phyloP scores from a whole-genome alignment of 2,113 vertebrate genomes.

The Girardinichthys multiradiatus region DNA sequence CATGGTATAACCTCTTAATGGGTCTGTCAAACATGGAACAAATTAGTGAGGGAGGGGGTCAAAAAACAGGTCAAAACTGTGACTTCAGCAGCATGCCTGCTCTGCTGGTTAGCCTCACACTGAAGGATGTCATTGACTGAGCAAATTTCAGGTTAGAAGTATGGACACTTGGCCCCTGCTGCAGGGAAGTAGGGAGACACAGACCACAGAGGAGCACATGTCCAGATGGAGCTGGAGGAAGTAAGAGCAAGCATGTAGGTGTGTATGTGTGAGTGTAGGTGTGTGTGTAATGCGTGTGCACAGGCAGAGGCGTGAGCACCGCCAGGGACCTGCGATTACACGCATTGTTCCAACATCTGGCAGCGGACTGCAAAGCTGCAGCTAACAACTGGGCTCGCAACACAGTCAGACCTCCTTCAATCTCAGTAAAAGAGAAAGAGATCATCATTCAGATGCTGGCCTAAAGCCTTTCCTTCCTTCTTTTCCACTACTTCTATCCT shows the following conservation, averaged over 20 bases:
- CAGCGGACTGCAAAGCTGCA: slow-evolving; percentile 53
- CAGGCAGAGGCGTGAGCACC: slow-evolving; percentile 56
- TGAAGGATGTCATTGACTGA: slow-evolving; percentile 32
- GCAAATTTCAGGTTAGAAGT: slow-evolving; percentile 26
- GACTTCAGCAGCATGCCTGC: slow-evolving; percentile 24
- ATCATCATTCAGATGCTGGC: slow-evolving; percentile 48
- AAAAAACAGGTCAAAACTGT: slow-evolving; percentile 49
- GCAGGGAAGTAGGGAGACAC: slow-evolving; percentile 39
- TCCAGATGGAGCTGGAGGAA: slow-evolving; percentile 62
- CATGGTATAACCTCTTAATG: slow-evolving; percentile 60
- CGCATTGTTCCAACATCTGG: slow-evolving; percentile 80
- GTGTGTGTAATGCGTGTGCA: slow-evolving; percentile 45
- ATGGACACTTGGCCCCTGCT: slow-evolving; percentile 36
- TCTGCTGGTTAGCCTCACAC: slow-evolving; percentile 39
- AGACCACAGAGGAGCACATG: slow-evolving; percentile 59
- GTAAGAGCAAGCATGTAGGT: slow-evolving; percentile 20
- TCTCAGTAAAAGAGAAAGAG: slow-evolving; percentile 49
- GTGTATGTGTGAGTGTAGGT: slow-evolving; percentile 44
- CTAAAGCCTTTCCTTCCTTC: slow-evolving; percentile 20
- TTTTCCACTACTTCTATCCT: slow-evolving; percentile 22
- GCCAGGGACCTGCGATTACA: slow-evolving; percentile 73
- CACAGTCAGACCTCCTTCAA: slow-evolving; percentile 45
- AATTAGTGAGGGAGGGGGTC: slow-evolving; percentile 61
- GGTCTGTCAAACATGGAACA: slow-evolving; percentile 70
- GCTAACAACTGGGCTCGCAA: slow-evolving; percentile 57